phyloP scores from a whole-genome alignment of 2,888 invertebrate genomes.

The Hedychridium roseum region DNA sequence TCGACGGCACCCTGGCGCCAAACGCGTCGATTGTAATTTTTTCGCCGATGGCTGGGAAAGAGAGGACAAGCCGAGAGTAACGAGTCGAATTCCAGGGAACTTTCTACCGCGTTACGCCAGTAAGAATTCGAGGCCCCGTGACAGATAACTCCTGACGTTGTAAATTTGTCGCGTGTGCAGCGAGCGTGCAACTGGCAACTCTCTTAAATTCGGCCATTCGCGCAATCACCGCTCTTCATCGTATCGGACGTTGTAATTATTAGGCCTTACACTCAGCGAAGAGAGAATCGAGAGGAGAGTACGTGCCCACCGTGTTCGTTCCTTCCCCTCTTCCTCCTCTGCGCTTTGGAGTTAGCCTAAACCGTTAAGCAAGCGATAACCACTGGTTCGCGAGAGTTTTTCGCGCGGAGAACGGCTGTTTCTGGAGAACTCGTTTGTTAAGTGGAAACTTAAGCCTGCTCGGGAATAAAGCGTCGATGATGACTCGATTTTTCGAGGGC shows the following conservation, averaged over 20 bases:
- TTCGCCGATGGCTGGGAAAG: not conserved
- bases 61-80: not conserved
- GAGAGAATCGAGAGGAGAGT: not conserved
- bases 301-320: not conserved
- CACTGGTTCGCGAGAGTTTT: too few relatives aligned
- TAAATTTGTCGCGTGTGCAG: slow-evolving; percentile 28
- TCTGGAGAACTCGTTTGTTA: too few relatives aligned
- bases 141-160: slow-evolving; percentile 21
- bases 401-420: too few relatives aligned
- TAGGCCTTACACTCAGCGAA: slow-evolving; percentile 9
- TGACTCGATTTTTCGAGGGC: slow-evolving; percentile 17
- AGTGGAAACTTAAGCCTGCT: too few relatives aligned
- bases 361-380: too few relatives aligned
- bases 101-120: slow-evolving; percentile 32
- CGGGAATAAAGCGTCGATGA: too few relatives aligned
- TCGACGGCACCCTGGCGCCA: slow-evolving; percentile 1
- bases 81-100: slow-evolving; percentile 18
- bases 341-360: too few relatives aligned
- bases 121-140: slow-evolving; percentile 21
- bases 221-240: slow-evolving; percentile 16
- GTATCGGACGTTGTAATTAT: slow-evolving; percentile 32
- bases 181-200: too few relatives aligned
- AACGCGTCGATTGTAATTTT: slow-evolving; percentile 14
- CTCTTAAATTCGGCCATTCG: slow-evolving; percentile 15
- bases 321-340: too few relatives aligned